Evolutionary conservation across 1,140 invertebrate genomes (phyloP).

Genomic region (Neotoxoptera formosana): DNA sequence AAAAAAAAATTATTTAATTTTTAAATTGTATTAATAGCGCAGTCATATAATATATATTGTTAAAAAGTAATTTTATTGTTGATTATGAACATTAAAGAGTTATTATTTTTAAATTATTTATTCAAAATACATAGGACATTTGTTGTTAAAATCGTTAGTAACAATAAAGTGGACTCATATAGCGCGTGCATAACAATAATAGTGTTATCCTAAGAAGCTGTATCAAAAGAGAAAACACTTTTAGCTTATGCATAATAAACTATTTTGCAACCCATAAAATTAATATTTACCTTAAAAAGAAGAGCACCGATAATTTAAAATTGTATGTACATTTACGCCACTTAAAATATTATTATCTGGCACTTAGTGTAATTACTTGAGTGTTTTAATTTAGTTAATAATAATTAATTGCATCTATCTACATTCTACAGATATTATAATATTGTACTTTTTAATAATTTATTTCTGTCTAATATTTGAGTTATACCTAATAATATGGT

Average conservation of each 20-base stretch:
- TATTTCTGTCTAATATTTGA: background rate
- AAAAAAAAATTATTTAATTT: background rate
- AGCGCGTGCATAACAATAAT: background rate
- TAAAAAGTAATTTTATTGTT: background rate
- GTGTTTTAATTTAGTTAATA: background rate
- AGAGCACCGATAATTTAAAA: background rate
- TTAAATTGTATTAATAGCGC: background rate
- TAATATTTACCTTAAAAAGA: conserved; percentile 2
- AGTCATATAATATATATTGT: background rate
- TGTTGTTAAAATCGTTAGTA: background rate
- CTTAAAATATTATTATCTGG: conserved; percentile 8
- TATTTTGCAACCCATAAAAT: background rate
- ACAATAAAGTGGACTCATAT: background rate
- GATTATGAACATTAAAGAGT: background rate
- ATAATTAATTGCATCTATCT: background rate
- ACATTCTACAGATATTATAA: background rate
- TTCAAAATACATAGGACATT: background rate
- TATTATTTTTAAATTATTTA: background rate
- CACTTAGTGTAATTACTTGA: background rate
- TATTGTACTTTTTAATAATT: background rate
- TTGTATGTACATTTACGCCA: background rate
- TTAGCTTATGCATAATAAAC: conserved; percentile 21
- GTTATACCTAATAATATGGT: background rate
- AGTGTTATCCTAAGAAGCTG: background rate
- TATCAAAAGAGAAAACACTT: conserved; percentile 22